phyloP scores from a whole-genome alignment of 2,888 invertebrate species.

The Limnephilus marmoratus region DNA sequence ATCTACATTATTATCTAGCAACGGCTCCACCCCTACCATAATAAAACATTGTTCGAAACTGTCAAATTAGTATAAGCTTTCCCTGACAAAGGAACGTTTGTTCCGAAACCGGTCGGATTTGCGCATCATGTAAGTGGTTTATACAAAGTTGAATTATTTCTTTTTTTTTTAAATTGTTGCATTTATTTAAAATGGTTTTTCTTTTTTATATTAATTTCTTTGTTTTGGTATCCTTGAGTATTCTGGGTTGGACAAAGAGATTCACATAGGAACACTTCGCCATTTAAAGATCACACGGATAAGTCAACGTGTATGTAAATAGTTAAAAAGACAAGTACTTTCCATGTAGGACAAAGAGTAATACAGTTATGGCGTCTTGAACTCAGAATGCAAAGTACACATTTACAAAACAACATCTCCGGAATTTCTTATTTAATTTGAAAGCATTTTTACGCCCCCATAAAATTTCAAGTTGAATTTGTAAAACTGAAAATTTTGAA shows the following conservation, averaged over 20 bases:
- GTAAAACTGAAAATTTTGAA: not conserved
- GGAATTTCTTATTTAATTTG: slow-evolving; percentile 35
- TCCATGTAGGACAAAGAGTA: not conserved
- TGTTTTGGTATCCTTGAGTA: not conserved
- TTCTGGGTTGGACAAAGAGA: not conserved
- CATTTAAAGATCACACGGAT: too few relatives aligned
- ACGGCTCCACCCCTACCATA: too few relatives aligned
- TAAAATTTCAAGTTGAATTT: slow-evolving; percentile 18
- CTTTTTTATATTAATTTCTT: not conserved
- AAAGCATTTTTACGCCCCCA: slow-evolving; percentile 6
- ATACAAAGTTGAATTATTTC: too few relatives aligned
- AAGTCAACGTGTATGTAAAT: too few relatives aligned
- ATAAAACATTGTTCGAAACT: too few relatives aligned
- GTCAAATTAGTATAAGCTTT: too few relatives aligned
- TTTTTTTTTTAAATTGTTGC: too few relatives aligned
- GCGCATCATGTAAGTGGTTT: too few relatives aligned
- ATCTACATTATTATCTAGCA: too few relatives aligned
- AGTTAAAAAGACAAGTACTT: not conserved
- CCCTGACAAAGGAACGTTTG: too few relatives aligned
- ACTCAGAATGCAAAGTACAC: not conserved
- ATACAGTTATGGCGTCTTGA: not conserved
- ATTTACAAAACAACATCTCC: not conserved
- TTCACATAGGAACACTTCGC: not conserved
- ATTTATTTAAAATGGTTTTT: too few relatives aligned
- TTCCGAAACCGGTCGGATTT: too few relatives aligned